Base-by-base conservation (phyloP, 2,797 vertebrate genomes). In the Uromys caudimaculatus region DNA sequence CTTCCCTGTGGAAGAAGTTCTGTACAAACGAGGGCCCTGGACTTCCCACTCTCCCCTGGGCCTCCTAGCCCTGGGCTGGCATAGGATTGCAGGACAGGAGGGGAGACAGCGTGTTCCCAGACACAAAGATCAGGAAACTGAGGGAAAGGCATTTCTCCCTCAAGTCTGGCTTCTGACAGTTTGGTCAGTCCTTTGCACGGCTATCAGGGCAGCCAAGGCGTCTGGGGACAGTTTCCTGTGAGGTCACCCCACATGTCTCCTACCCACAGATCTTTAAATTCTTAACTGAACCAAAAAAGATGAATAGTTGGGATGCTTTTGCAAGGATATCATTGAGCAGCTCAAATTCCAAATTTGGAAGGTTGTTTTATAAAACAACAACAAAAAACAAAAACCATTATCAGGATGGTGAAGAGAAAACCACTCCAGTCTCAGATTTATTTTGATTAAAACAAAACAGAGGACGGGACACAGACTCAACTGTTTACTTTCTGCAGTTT, bases 311-410 rank as follows among this genome's bases (percentile, higher is more conserved):
- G 62, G 50, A 89, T 91, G 54, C 41, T 93, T 95, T 95, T 81
- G 69, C 14, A 96, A 94, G 58, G 35, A 91, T 19, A 90, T 92
- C 38, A n/a, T 32, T 35, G 58, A 44, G 62, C 54, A 50, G 24
- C 56, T 97, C 71, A 79, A 96, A 90, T 79, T 19, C 69, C 87
- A 97, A 87, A 94, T 29, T n/a, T 84, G 58, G 64, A 90, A 44
- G 27, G 44, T 44, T 1, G 0, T n/a, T n/a, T 67, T 71, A 93
- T 64, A n/a, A n/a, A n/a, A n/a, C n/a, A n/a, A n/a, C n/a, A n/a
- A n/a, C n/a, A n/a, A 44, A 44, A 44, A 44, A 44, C 44, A 44
- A 60, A 58, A 93, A 96, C 67, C 32, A 35, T 78, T 95, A 64
- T n/a, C n/a, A 67, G 29, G 13, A 58, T 47, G 29, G 8, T 75